phyloP scores from a whole-genome alignment of 2,797 vertebrate species.

The Fratercula arctica region DNA sequence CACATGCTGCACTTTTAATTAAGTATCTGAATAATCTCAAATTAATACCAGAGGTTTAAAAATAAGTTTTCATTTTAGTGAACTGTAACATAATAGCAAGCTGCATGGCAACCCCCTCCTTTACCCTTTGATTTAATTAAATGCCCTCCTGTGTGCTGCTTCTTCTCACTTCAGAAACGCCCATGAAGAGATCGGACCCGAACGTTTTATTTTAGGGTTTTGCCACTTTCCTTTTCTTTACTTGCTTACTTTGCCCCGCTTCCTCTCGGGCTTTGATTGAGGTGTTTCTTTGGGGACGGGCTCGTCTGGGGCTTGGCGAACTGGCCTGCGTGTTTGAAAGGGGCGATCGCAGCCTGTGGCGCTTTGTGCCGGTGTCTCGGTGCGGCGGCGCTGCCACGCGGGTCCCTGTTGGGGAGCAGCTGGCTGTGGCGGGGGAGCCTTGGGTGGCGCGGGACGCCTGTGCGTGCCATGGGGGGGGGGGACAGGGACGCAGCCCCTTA shows the following conservation, averaged over 20 bases:
- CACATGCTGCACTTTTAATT: slow-evolving; percentile 99
- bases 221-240: slow-evolving; percentile 24
- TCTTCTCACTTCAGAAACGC: slow-evolving; percentile 79
- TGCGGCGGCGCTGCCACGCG: not conserved
- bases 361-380: not conserved
- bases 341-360: not conserved
- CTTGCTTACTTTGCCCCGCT: not conserved
- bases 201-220: slow-evolving; percentile 62
- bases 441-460: not conserved
- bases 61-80: slow-evolving; percentile 83
- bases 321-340: not conserved
- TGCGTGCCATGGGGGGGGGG: not conserved
- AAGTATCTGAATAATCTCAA: slow-evolving; percentile 87
- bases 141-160: slow-evolving; percentile 75
- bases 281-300: not conserved
- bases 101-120: slow-evolving; percentile 66
- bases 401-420: not conserved
- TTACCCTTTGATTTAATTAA: slow-evolving; percentile 84
- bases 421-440: not conserved
- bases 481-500: not conserved
- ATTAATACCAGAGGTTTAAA: slow-evolving; percentile 85
- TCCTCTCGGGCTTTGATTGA: not conserved
- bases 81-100: slow-evolving; percentile 83
- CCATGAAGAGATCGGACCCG: slow-evolving; percentile 59
- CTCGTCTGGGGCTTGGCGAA: not conserved